Conservation (phyloP, 2,113 vertebrate genomes). For the Pagrus major region DNA sequence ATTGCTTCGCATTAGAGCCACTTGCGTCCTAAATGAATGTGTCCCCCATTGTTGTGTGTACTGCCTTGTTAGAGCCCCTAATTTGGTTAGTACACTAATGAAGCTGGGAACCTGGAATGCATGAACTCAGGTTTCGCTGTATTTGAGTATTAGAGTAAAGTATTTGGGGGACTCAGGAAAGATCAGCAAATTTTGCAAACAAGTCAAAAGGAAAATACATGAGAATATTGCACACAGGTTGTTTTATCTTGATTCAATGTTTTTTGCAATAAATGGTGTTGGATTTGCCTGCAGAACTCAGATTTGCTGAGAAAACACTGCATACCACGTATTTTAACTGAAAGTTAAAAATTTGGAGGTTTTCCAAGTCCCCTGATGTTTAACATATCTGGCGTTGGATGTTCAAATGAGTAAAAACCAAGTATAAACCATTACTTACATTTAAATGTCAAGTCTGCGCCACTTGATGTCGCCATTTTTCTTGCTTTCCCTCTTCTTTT, state of each 20-base stretch:
- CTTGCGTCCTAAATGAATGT: constrained; percentile 66
- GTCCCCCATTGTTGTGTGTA: constrained; percentile 70
- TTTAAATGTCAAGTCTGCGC: too few species aligned
- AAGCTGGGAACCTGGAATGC: constrained; percentile 69
- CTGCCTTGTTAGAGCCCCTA: constrained; percentile 73
- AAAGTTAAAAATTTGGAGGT: too few species aligned
- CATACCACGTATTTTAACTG: too few species aligned
- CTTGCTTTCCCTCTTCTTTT: too few species aligned
- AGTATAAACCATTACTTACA: too few species aligned
- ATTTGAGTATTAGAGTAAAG: too few species aligned
- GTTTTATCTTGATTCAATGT: constrained; percentile 1
- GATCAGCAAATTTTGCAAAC: background rate
- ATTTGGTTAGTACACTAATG: constrained; percentile 77
- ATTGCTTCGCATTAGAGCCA: constrained; percentile 66
- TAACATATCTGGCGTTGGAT: too few species aligned
- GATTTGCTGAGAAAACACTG: too few species aligned
- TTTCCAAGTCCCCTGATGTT: too few species aligned
- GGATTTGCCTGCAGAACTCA: too few species aligned
- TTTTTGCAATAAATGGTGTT: background rate
- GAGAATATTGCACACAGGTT: background rate
- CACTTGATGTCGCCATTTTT: too few species aligned
- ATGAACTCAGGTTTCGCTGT: constrained; percentile 48
- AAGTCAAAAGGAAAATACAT: background rate
- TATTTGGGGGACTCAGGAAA: background rate
- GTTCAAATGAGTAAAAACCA: too few species aligned